Conservation (phyloP, 1,140 invertebrate species). For the Lepeophtheirus salmonis region DNA sequence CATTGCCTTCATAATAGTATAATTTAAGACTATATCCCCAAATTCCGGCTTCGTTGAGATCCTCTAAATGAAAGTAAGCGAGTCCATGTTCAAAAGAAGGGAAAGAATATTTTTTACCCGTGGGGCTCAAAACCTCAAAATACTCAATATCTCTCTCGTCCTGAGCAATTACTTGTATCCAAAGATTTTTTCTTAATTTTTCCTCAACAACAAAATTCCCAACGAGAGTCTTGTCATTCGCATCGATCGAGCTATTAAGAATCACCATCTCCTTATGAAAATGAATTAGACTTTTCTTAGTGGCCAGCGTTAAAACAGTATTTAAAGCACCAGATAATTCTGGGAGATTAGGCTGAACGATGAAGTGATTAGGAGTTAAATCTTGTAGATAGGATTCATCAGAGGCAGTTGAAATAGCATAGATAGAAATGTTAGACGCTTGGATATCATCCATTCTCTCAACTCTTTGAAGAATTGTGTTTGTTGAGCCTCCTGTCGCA, state of each 20-base stretch:
- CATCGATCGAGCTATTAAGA: not conserved
- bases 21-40: conserved; percentile 7
- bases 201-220: conserved; percentile 19
- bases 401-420: not conserved
- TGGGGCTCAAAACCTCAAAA: not conserved
- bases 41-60: conserved; percentile 4
- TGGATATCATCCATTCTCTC: not conserved
- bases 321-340: not conserved
- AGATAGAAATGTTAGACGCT: not conserved
- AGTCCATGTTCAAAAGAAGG: conserved; percentile 3
- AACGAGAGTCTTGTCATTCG: not conserved
- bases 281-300: not conserved
- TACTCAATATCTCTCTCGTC: conserved; percentile 11
- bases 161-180: conserved; percentile 5
- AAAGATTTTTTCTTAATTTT: conserved; percentile 15
- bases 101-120: conserved; percentile 1
- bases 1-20: not conserved
- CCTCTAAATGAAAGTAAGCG: conserved; percentile 10
- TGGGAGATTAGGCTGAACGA: not conserved
- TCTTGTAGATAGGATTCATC: not conserved
- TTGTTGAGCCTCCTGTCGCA: not conserved
- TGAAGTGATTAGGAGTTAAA: not conserved
- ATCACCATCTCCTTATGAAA: not conserved
- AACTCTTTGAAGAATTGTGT: not conserved
- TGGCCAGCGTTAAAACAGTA: not conserved